These are phyloP conservation scores for Ennomos quercinarius DNA, from an alignment of 2,888 invertebrate species.

Conservation along the genomic window DNA sequence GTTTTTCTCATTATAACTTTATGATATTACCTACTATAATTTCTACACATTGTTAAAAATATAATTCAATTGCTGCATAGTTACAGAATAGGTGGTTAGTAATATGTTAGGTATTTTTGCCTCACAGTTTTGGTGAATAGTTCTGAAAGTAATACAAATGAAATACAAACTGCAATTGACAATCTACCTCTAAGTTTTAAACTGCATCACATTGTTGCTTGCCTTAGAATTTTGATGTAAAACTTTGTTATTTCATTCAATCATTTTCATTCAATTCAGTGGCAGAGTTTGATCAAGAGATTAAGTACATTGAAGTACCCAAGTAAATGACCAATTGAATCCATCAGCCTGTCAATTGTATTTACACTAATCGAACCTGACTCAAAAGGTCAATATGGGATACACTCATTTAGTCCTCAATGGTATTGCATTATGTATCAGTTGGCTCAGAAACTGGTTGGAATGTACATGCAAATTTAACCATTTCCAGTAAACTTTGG, in stretches of 20 bases:
- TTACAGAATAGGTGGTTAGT: too few relatives aligned
- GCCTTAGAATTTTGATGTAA: conserved; percentile 20
- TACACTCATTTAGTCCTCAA: conserved; percentile 42
- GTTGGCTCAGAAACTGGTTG: conserved; percentile 30
- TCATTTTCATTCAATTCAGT: conserved; percentile 40
- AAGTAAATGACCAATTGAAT: conserved; percentile 50
- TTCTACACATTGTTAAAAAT: background rate
- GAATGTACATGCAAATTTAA: conserved; percentile 18
- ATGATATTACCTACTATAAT: conserved; percentile 1
- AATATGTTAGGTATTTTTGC: too few relatives aligned
- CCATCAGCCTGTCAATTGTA: conserved; percentile 45
- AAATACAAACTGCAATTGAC: conserved; percentile 49
- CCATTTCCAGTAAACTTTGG: background rate
- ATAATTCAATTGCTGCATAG: too few relatives aligned
- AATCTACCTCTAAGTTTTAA: conserved; percentile 8
- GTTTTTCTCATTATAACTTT: conserved; percentile 21
- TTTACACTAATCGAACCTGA: conserved; percentile 49
- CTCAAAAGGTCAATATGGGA: conserved; percentile 46
- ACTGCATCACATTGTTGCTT: conserved; percentile 17
- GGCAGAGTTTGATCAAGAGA: conserved; percentile 43
- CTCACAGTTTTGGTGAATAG: too few relatives aligned
- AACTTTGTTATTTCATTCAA: conserved; percentile 17
- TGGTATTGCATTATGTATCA: conserved; percentile 39
- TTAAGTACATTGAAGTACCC: conserved; percentile 36
- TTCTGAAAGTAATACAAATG: background rate